These are phyloP conservation scores for Seira musarum DNA, from an alignment of 2,888 invertebrate species.

Conservation along the genomic window DNA sequence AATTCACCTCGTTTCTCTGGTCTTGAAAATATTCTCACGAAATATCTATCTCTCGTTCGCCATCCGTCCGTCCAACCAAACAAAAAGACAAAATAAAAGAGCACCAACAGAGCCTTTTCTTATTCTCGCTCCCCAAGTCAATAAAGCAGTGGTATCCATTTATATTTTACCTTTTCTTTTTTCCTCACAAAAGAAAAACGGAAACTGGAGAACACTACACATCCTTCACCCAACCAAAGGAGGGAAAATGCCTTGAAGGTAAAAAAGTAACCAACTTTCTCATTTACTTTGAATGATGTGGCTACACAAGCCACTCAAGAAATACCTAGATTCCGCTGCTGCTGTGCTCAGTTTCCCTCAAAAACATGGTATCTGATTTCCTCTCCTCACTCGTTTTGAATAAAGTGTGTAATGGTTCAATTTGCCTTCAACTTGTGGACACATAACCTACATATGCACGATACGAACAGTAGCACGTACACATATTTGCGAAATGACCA, in stretches of 20 bases:
- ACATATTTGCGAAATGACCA: slow-evolving; percentile 1
- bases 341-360: not conserved
- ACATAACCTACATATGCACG: no score
- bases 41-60: not conserved
- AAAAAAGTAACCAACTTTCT: slow-evolving; percentile 34
- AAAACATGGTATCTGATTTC: not conserved
- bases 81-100: not conserved
- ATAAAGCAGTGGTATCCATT: not conserved
- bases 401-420: no score
- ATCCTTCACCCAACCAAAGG: not conserved
- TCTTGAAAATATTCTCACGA: not conserved
- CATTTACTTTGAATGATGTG: slow-evolving; percentile 26
- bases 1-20: not conserved
- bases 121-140: not conserved
- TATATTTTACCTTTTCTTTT: not conserved
- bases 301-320: not conserved
- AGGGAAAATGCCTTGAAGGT: slow-evolving; percentile 35
- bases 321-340: not conserved
- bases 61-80: not conserved
- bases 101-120: not conserved
- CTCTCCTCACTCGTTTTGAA: not conserved
- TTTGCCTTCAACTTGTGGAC: no score
- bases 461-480: no score
- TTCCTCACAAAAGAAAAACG: not conserved
- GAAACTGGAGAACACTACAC: not conserved